A percentile compares a stretch with the other conserved stretches of the same genome.
phyloP scores from a whole-genome alignment of 2,888 invertebrate genomes.

The Ceriagrion tenellum region DNA sequence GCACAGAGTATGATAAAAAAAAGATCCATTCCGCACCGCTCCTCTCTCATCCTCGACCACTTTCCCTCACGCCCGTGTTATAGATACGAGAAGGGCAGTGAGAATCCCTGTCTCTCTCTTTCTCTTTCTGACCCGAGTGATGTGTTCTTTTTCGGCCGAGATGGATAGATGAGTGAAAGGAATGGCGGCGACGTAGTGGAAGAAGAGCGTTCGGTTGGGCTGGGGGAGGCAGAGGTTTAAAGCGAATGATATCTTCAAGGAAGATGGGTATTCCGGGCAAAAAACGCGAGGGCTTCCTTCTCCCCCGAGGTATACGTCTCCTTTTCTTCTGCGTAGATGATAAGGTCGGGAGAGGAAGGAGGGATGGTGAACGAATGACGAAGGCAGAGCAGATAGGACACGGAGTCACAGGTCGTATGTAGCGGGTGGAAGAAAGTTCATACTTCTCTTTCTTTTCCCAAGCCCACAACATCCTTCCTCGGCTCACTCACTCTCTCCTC shows the following conservation, averaged over 20 bases:
- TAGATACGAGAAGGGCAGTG: not conserved
- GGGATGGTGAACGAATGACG: not conserved
- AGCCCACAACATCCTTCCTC: slow-evolving; percentile 71
- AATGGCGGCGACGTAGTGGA: not conserved
- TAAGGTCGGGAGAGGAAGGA: not conserved
- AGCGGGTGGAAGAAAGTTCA: not conserved
- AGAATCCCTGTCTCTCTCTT: not conserved
- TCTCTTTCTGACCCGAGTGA: not conserved
- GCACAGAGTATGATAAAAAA: not conserved
- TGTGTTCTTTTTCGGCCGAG: slow-evolving; percentile 25
- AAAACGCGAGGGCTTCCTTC: not conserved
- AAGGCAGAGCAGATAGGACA: not conserved
- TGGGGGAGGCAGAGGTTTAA: not conserved
- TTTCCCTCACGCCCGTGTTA: not conserved
- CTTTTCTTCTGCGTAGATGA: not conserved
- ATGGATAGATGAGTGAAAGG: slow-evolving; percentile 40
- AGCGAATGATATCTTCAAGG: slow-evolving; percentile 34
- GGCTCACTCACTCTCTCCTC: slow-evolving; percentile 75
- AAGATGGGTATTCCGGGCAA: not conserved
- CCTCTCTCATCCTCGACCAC: not conserved
- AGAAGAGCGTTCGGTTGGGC: not conserved
- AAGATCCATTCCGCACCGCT: not conserved
- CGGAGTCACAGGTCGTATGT: not conserved
- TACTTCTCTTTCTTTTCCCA: slow-evolving; percentile 15
- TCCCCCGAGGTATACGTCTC: not conserved